Base-by-base conservation (phyloP, 2,797 vertebrate genomes). In the Champsocephalus esox region DNA sequence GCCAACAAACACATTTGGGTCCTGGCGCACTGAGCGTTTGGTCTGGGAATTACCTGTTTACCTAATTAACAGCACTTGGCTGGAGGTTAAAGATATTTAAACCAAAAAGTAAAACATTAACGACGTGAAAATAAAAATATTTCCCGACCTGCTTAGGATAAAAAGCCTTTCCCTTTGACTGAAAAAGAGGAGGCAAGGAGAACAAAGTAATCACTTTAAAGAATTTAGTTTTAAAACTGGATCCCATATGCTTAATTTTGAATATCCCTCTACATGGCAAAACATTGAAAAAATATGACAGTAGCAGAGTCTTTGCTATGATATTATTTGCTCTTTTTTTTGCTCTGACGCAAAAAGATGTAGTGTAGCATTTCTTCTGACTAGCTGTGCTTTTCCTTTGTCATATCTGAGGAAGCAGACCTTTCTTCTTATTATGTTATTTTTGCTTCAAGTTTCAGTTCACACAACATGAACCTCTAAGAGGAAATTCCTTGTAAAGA, bases 1-100 rank as follows among this genome's bases (percentile, higher is more conserved):
- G 57, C 71, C 60, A 64, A 73, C 38, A 70, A 28, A 77, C 66
- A 77, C 56, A 63, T 28, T 54, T 24, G 61, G 57, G 58, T 49
- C 70, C 50, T 74, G 60, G 49, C 75, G 55, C 75, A 70, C n/a
- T 4, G 28, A 71, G 73, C 46, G 8, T 60, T 83, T n/a, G 62
- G 81, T 70, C 34, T 86, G 88, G 89, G 89, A 90, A 90, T 92
- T 90, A 93, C 89, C 91, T 92, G 92, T 92, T 93, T 93, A 92
- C 84, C 89, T 91, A 89, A 94, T 93, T 92, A 93, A 92, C 88
- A 88, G 84, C 76, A 86, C 84, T 88, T 88, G 87, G 88, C 91
- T 94, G 87, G 81, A 90, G 91, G 91, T 87, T 88, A 88, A 83
- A 90, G 82, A 92, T 92, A 91, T 92, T 89, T 88, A 91, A 93